Evolutionary conservation across 1,140 invertebrate genomes (phyloP), one percentile per base, ranked within the genome.

Genomic region (Drepana arcuata): DNA sequence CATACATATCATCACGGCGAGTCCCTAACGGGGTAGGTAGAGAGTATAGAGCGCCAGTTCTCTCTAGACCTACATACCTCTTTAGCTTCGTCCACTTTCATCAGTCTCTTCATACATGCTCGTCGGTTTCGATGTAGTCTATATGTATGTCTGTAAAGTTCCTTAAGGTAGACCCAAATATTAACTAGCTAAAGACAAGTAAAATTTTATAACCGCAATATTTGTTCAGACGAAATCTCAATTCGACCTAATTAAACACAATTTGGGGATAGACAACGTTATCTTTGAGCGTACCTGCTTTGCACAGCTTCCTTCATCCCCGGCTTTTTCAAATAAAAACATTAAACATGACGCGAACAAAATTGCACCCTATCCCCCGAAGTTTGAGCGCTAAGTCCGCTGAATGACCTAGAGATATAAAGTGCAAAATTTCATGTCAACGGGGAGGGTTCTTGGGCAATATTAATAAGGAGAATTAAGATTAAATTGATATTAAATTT

Each of bases 401-500:
- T 26, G 4, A 7, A 10, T 6, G 24, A 10, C 9, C 6, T 26
- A n/a, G 2, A 3, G 13, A 34, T n/a, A 1, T 21, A 23, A 23
- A 23, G 31, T 34, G 30, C 30, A 34, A 30, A 60, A 48, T 64
- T 55, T 54, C 39, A 46, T 55, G 53, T 60, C 49, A 41, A 16
- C n/a, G n/a, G 32, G 48, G 52, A 54, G 68, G 62, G 61, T 71
- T 67, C 66, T 68, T 67, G 55, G 62, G 60, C 48, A 60, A 65
- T 61, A 71, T 77, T 81, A 78, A 81, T 81, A 81, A 81, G 73
- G 46, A 70, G 73, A 70, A 78, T 78, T 81, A 78, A 81, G 73
- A 81, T 81, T 81, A 81, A 73, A 77, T 77, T 79, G 70, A 81
- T 81, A 81, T 81, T 78, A 81, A 81, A 81, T 81, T 79, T 79